Evolutionary conservation across 2,113 vertebrate genomes (phyloP).

Genomic region (Galemys pyrenaicus): DNA sequence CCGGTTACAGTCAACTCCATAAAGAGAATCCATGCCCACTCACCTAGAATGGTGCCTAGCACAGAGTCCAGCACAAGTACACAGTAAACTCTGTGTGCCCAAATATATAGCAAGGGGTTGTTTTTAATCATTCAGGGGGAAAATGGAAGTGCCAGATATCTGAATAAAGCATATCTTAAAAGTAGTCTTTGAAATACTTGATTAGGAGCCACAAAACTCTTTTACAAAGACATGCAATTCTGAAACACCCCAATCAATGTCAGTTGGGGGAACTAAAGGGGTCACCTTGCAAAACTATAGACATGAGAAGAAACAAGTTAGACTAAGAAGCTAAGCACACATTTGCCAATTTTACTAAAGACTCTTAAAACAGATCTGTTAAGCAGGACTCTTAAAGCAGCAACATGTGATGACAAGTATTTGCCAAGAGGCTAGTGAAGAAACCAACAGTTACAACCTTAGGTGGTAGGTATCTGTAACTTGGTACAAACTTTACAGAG

Average conservation of each 20-base stretch:
- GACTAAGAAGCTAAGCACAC: not conserved
- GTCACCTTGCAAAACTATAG: not conserved
- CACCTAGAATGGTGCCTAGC: not conserved
- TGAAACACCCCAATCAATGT: not conserved
- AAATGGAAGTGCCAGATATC: not conserved
- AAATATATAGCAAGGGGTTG: not conserved
- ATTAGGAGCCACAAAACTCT: not conserved
- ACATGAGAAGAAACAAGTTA: not conserved
- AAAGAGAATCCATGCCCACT: not conserved
- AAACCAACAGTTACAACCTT: not conserved
- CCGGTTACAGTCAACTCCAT: not conserved
- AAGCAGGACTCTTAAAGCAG: not conserved
- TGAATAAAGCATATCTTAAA: conserved; percentile 20
- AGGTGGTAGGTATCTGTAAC: not conserved
- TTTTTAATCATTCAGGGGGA: not conserved
- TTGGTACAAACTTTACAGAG: not conserved
- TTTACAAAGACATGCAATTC: not conserved
- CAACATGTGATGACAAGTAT: not conserved
- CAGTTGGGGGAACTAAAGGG: not conserved
- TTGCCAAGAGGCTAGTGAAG: not conserved
- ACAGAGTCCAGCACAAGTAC: too few species aligned
- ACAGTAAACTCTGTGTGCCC: not conserved
- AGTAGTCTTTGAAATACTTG: conserved; percentile 34
- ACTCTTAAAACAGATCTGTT: not conserved
- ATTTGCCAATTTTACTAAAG: not conserved